Evolutionary conservation across 2,888 invertebrate species (phyloP).

Genomic region (Hirudinaria manillensis): DNA sequence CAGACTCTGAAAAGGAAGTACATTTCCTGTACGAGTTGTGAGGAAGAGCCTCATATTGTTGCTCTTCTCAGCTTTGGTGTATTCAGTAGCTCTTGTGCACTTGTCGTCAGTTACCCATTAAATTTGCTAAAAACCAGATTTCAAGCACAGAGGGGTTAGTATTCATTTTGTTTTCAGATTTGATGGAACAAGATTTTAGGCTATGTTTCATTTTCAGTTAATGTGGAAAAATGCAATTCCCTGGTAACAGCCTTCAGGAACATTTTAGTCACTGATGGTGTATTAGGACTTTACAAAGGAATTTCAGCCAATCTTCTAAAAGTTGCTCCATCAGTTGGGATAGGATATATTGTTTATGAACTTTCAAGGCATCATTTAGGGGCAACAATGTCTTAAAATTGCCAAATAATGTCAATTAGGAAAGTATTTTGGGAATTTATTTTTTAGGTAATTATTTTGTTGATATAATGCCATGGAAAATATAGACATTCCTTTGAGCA

Average conservation of each 20-base stretch:
- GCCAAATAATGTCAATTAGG: background rate
- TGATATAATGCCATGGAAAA: too few relatives aligned
- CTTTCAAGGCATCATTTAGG: slow-evolving; percentile 15
- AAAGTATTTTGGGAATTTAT: too few relatives aligned
- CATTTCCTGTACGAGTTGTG: slow-evolving; percentile 36
- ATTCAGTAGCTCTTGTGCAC: slow-evolving; percentile 43
- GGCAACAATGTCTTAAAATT: slow-evolving; percentile 11
- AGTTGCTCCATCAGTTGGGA: slow-evolving; percentile 21
- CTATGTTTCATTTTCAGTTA: background rate
- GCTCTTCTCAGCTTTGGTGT: slow-evolving; percentile 43
- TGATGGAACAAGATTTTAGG: background rate
- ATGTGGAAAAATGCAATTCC: background rate
- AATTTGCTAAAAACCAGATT: slow-evolving; percentile 43
- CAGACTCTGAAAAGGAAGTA: slow-evolving; percentile 44
- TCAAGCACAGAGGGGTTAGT: slow-evolving; percentile 39
- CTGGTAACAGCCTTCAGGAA: background rate
- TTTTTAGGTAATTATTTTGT: too few relatives aligned
- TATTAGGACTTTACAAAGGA: slow-evolving; percentile 24
- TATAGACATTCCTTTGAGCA: too few relatives aligned
- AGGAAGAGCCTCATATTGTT: slow-evolving; percentile 41
- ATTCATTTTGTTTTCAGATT: background rate
- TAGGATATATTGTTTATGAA: slow-evolving; percentile 26
- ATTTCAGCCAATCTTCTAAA: slow-evolving; percentile 23
- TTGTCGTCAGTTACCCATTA: slow-evolving; percentile 44
- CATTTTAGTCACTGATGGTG: slow-evolving; percentile 12